Evolutionary conservation across 2,888 invertebrate species (phyloP).

Genomic region (Trissoscelio sp.): DNA sequence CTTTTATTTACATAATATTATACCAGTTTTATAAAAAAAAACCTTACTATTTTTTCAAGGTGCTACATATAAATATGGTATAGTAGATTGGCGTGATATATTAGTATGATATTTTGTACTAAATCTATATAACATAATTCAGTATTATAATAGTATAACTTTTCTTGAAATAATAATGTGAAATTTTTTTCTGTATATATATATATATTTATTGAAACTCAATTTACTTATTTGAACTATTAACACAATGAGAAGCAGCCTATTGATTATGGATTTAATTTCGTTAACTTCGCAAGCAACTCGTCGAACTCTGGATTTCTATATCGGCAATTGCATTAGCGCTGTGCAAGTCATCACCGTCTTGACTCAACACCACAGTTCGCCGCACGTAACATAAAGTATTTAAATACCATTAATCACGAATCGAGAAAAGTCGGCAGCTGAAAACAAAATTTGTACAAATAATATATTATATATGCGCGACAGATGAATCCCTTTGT

Average conservation of each 20-base stretch:
- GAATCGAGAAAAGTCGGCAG: constrained; percentile 22
- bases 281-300: constrained; percentile 18
- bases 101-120: too few relatives aligned
- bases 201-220: background rate
- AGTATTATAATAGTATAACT: too few relatives aligned
- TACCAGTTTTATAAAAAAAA: too few relatives aligned
- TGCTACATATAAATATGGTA: too few relatives aligned
- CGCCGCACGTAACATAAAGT: background rate
- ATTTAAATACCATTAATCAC: constrained; percentile 42
- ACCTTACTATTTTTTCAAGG: too few relatives aligned
- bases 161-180: too few relatives aligned
- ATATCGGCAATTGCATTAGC: constrained; percentile 31
- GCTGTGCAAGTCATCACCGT: constrained; percentile 31
- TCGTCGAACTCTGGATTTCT: constrained; percentile 4
- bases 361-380: constrained; percentile 13
- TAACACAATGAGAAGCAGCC: background rate
- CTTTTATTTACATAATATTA: too few relatives aligned
- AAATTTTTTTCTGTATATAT: too few relatives aligned
- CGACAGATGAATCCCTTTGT: constrained; percentile 17
- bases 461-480: constrained; percentile 18
- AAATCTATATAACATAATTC: too few relatives aligned
- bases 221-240: constrained; percentile 19
- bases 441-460: constrained; percentile 28
- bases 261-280: constrained; percentile 46
- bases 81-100: too few relatives aligned